phyloP scores from a whole-genome alignment of 1,140 invertebrate genomes.

The Pogonomyrmex barbatus region DNA sequence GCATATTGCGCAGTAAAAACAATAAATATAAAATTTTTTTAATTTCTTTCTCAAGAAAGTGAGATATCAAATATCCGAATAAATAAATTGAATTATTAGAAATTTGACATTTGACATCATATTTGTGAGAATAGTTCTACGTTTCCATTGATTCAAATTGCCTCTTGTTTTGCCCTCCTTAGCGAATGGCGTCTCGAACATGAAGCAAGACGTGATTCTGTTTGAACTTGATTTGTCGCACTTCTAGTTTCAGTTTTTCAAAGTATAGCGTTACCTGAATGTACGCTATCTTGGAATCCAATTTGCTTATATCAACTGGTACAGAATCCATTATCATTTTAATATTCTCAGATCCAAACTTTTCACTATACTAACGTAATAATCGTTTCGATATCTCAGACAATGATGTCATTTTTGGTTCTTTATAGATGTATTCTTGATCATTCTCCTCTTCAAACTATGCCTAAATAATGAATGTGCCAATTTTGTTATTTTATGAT shows the following conservation, averaged over 20 bases:
- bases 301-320: conserved; percentile 90
- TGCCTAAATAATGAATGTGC: conserved; percentile 87
- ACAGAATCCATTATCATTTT: conserved; percentile 97
- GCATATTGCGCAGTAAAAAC: conserved; percentile 90
- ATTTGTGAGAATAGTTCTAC: conserved; percentile 94
- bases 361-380: conserved; percentile 92
- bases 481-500: conserved; percentile 36
- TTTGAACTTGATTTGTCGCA: conserved; percentile 92
- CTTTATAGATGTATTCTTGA: conserved; percentile 97
- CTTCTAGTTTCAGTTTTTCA: conserved; percentile 89
- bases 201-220: conserved; percentile 93
- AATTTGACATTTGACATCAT: conserved; percentile 71
- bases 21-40: background rate
- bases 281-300: conserved; percentile 94
- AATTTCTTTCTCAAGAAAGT: background rate
- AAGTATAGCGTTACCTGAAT: conserved; percentile 96
- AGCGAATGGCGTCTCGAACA: conserved; percentile 97
- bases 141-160: conserved; percentile 94
- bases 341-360: conserved; percentile 94
- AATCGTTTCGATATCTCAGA: conserved; percentile 96
- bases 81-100: conserved; percentile 39
- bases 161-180: conserved; percentile 92
- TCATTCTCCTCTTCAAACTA: conserved; percentile 97
- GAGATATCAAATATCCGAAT: background rate
- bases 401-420: conserved; percentile 96